phyloP scores from a whole-genome alignment of 2,888 invertebrate species.

The Melanostoma mellinum region DNA sequence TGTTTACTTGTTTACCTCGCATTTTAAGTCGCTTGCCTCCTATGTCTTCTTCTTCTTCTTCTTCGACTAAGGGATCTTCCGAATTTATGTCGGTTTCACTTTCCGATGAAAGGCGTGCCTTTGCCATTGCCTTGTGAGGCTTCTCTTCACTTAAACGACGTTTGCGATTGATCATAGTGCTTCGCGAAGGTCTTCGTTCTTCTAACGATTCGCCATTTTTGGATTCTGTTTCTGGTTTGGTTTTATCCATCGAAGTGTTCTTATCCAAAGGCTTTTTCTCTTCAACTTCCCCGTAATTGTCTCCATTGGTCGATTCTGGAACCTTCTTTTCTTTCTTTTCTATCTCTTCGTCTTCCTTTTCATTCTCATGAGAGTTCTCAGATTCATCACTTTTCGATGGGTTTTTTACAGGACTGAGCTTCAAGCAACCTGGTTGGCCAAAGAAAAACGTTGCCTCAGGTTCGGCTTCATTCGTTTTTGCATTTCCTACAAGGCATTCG shows the following conservation, averaged over 20 bases:
- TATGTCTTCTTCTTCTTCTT: slow-evolving; percentile 77
- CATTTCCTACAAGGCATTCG: slow-evolving; percentile 89
- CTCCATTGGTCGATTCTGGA: slow-evolving; percentile 60
- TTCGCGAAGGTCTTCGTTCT: background rate
- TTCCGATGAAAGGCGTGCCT: slow-evolving; percentile 79
- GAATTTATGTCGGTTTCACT: slow-evolving; percentile 80
- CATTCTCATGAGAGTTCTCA: slow-evolving; percentile 24
- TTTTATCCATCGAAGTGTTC: background rate
- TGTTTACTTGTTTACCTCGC: slow-evolving; percentile 78
- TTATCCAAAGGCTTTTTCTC: background rate
- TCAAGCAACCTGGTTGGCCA: slow-evolving; percentile 82
- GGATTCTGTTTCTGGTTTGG: background rate
- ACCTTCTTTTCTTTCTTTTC: slow-evolving; percentile 12
- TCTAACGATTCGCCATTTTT: slow-evolving; percentile 29
- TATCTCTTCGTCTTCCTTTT: slow-evolving; percentile 18
- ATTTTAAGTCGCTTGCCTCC: slow-evolving; percentile 81
- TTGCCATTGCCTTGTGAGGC: slow-evolving; percentile 55
- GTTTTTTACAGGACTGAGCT: slow-evolving; percentile 80
- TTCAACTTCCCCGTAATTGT: slow-evolving; percentile 20
- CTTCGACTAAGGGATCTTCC: slow-evolving; percentile 80
- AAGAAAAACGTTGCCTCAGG: slow-evolving; percentile 82
- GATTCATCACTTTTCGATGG: slow-evolving; percentile 74
- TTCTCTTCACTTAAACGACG: slow-evolving; percentile 77
- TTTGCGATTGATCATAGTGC: slow-evolving; percentile 75
- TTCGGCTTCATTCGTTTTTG: slow-evolving; percentile 76